phyloP scores from a whole-genome alignment of 2,113 vertebrate genomes.

The Perca schrenkii region DNA sequence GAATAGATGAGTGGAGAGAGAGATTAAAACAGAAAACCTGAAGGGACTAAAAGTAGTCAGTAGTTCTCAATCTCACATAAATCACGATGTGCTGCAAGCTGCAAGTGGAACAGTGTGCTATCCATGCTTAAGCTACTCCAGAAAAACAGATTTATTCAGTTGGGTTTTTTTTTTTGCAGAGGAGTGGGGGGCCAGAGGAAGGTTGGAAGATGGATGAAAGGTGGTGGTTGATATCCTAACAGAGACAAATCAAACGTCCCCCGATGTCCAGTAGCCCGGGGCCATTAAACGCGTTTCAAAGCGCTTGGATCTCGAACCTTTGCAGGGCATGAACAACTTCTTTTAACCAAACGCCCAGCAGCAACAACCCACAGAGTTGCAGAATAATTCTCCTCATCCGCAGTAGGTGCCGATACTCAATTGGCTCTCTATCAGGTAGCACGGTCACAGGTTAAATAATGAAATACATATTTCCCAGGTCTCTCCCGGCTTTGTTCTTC shows the following conservation, averaged over 20 bases:
- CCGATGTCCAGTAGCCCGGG: slow-evolving; percentile 49
- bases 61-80: background rate
- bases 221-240: slow-evolving; percentile 49
- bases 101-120: background rate
- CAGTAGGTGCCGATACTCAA: background rate
- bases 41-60: no score
- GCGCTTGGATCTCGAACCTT: slow-evolving; percentile 47
- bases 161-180: background rate
- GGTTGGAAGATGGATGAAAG: slow-evolving; percentile 44
- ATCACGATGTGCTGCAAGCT: background rate
- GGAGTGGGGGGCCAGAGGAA: background rate
- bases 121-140: background rate
- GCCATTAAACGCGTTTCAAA: slow-evolving; percentile 59
- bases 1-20: no score
- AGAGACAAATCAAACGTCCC: slow-evolving; percentile 53
- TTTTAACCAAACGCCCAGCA: slow-evolving; percentile 53
- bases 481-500: slow-evolving; percentile 29
- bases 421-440: slow-evolving; percentile 13
- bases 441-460: background rate
- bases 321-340: background rate
- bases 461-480: slow-evolving; percentile 33
- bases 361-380: slow-evolving; percentile 32
- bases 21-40: no score
- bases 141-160: background rate
- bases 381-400: slow-evolving; percentile 24